phyloP scores from a whole-genome alignment of 2,113 vertebrate species.

The Benitochromis conjunctus region DNA sequence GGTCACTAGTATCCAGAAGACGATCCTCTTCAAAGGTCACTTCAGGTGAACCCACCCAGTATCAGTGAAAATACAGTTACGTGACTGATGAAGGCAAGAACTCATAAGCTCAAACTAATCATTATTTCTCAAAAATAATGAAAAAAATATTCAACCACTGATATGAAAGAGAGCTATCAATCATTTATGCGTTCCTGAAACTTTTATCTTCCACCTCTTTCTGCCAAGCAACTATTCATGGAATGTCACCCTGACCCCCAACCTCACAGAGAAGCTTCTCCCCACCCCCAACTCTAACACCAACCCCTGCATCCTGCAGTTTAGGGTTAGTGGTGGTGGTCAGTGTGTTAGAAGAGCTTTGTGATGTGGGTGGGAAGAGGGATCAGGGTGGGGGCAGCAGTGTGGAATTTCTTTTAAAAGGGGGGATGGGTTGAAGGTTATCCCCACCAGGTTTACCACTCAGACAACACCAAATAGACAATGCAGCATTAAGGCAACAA shows the following conservation, averaged over 20 bases:
- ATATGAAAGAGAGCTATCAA: constrained; percentile 16
- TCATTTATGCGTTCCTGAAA: constrained; percentile 19
- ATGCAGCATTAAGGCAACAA: not conserved
- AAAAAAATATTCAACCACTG: not conserved
- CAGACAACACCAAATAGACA: constrained; percentile 40
- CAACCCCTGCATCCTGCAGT: constrained; percentile 65
- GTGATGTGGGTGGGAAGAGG: constrained; percentile 65
- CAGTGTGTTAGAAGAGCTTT: constrained; percentile 71
- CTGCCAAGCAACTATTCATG: constrained; percentile 67
- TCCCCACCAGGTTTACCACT: constrained; percentile 61
- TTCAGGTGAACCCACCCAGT: not conserved
- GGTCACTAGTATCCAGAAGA: not conserved
- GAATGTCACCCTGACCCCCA: constrained; percentile 69
- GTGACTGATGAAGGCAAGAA: not conserved
- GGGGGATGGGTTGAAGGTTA: constrained; percentile 60
- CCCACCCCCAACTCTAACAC: constrained; percentile 51
- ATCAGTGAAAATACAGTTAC: not conserved
- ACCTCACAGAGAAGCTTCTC: constrained; percentile 44
- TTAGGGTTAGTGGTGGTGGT: constrained; percentile 65
- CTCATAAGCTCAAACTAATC: not conserved
- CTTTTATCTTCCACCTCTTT: constrained; percentile 47
- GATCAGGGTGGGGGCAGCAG: constrained; percentile 48
- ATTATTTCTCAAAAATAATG: not conserved
- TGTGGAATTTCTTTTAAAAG: constrained; percentile 61
- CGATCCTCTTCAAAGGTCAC: not conserved